These are phyloP conservation scores for Urocolius indicus DNA, from an alignment of 2,113 vertebrate genomes.

Conservation along the genomic window DNA sequence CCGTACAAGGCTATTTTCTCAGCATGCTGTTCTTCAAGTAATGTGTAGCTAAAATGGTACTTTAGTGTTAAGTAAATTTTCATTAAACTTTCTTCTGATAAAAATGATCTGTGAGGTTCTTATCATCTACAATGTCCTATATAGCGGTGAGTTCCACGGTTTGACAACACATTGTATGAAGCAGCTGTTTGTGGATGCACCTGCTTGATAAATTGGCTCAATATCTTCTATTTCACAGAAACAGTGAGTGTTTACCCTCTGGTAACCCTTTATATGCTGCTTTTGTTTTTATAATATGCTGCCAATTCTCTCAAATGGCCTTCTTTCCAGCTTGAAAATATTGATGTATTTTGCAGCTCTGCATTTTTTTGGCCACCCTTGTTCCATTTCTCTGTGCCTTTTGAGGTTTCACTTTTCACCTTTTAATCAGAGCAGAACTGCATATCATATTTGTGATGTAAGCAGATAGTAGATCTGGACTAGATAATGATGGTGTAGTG, in stretches of 20 bases:
- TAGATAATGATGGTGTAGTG: not conserved
- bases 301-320: not conserved
- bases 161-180: rapidly evolving
- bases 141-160: not conserved
- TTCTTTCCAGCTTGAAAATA: not conserved
- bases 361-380: not conserved
- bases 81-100: not conserved
- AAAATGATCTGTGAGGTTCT: not conserved
- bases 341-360: not conserved
- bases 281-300: not conserved
- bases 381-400: not conserved
- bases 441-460: not conserved
- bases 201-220: not conserved
- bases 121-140: not conserved
- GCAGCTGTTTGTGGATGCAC: not conserved
- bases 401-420: not conserved
- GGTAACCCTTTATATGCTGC: not conserved
- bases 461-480: not conserved
- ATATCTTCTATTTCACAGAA: not conserved
- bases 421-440: not conserved
- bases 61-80: not conserved
- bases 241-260: not conserved
- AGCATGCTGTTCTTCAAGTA: not conserved
- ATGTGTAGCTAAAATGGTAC: not conserved
- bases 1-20: not conserved